Evolutionary conservation across 2,888 invertebrate genomes (phyloP), one percentile per base, ranked within the genome.

Genomic region (Acleris cristana): DNA sequence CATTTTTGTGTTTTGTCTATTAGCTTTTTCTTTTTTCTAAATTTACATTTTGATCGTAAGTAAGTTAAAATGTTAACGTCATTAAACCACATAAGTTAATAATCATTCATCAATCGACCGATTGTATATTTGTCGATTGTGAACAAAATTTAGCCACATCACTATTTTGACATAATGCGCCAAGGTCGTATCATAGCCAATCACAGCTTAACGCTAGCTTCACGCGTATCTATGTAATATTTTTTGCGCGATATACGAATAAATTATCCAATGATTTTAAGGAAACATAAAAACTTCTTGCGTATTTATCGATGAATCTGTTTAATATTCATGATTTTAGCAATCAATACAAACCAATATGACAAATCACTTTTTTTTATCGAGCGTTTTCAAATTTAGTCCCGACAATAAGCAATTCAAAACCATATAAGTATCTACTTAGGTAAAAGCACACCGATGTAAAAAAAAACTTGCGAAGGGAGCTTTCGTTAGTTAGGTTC

Each of bases 171-270:
- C 85, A 86, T 86, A 87, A 85, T 85, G 85, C 84, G 84, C 81
- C 90, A 89, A 89, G 87, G 87, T 84, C 84, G 83, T 82, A 79
- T 65, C 64, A 48, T 63, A 72, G 71, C 90, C 88, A 89, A 88
- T 88, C 80, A 77, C 64, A 61, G 70, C 69, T 70, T 69, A 75
- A 60, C 70, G 59, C 78, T 74, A 83, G 76, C 83, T 88, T 89
- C 89, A 76, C 64, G 23, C n/a, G n/a, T 23, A 44, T 60, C 68
- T 48, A 70, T 8, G 65, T 75, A 70, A 75, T 69, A 54, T 69
- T 70, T 69, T 72, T 71, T 69, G 83, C 85, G 83, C 77, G 65
- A 70, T 56, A 73, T 80, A 74, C 66, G 67, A 79, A 75, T 51
- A 63, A 58, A 64, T 63, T 62, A 61, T 54, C n/a, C 49, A 45